Conservation (phyloP, 2,113 vertebrate genomes). For the Alaudala cheleensis region DNA sequence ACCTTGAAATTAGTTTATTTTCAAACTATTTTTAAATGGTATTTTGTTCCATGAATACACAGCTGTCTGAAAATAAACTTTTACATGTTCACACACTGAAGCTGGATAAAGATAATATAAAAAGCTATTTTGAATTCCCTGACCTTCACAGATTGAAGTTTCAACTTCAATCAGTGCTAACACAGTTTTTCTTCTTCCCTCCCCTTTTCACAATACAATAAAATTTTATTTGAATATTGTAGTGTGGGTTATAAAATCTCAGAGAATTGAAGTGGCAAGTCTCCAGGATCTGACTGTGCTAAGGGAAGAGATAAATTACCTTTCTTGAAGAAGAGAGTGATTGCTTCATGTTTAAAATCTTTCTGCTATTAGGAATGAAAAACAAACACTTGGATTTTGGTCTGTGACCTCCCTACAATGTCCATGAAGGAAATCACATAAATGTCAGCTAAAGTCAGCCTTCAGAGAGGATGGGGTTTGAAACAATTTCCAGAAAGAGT, state of each 20-base stretch:
- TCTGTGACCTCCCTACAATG: not conserved
- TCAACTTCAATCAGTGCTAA: slow-evolving; percentile 34
- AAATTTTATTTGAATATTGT: slow-evolving; percentile 55
- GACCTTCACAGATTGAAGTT: slow-evolving; percentile 16
- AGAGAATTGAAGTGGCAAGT: slow-evolving; percentile 49
- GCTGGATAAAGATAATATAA: not conserved
- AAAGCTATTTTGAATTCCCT: slow-evolving; percentile 12
- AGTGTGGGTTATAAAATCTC: slow-evolving; percentile 24
- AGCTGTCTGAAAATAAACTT: not conserved
- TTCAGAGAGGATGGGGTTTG: not conserved
- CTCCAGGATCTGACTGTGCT: slow-evolving; percentile 47
- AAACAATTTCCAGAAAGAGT: not conserved
- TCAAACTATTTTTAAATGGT: not conserved
- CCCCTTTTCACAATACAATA: slow-evolving; percentile 20
- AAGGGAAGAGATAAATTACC: slow-evolving; percentile 51
- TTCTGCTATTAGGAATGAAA: slow-evolving; percentile 33
- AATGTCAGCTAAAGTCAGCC: not conserved
- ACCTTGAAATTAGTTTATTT: slow-evolving; percentile 4
- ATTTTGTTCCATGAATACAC: not conserved
- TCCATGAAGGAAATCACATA: not conserved
- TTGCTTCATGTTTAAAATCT: slow-evolving; percentile 54
- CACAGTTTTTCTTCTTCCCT: not conserved
- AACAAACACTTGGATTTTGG: slow-evolving; percentile 24
- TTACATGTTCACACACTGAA: not conserved
- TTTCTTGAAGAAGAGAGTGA: slow-evolving; percentile 31